Percentiles rank a stretch among this genome's conserved stretches.
Evolutionary conservation across 1,140 invertebrate species (phyloP).

Genomic region (Leptoteleia sp.): DNA sequence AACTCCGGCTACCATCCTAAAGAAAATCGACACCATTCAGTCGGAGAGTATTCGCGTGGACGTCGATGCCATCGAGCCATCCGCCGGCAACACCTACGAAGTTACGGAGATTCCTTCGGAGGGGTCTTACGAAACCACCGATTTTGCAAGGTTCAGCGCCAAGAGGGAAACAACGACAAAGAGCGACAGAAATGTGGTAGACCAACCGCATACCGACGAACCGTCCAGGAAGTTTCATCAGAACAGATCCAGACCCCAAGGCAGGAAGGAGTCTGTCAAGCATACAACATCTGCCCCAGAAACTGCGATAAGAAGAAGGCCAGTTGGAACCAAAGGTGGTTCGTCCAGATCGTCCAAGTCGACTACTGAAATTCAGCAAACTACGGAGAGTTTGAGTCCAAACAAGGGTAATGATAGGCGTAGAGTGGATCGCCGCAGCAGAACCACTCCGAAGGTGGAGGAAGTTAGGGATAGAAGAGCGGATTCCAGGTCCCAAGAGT

Average conservation of each 20-base stretch:
- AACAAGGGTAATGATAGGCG: too few relatives aligned
- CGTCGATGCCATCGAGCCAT: constrained; percentile 25
- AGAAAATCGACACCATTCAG: constrained; percentile 45
- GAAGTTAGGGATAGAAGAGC: constrained; percentile 7
- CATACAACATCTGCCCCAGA: constrained; percentile 18
- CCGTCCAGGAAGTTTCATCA: constrained; percentile 36
- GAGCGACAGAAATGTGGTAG: not conserved
- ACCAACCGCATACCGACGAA: constrained; percentile 2
- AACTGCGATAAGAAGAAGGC: constrained; percentile 22
- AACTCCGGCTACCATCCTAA: constrained; percentile 1
- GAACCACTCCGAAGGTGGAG: constrained; percentile 29
- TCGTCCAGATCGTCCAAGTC: constrained; percentile 21
- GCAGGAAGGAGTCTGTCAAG: constrained; percentile 51
- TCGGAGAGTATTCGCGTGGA: constrained; percentile 67
- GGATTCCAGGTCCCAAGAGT: constrained; percentile 21
- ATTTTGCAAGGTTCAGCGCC: constrained; percentile 24
- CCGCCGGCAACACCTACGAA: constrained; percentile 51
- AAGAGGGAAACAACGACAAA: constrained; percentile 25
- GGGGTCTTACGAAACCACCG: constrained; percentile 21
- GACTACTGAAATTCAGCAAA: constrained; percentile 27
- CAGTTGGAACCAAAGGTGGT: constrained; percentile 17
- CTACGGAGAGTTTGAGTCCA: constrained; percentile 21
- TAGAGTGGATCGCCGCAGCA: constrained; percentile 28
- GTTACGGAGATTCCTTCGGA: constrained; percentile 43
- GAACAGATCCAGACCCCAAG: constrained; percentile 8